Evolutionary conservation across 2,797 vertebrate genomes (phyloP).

Genomic region (Orestias chungarensis): DNA sequence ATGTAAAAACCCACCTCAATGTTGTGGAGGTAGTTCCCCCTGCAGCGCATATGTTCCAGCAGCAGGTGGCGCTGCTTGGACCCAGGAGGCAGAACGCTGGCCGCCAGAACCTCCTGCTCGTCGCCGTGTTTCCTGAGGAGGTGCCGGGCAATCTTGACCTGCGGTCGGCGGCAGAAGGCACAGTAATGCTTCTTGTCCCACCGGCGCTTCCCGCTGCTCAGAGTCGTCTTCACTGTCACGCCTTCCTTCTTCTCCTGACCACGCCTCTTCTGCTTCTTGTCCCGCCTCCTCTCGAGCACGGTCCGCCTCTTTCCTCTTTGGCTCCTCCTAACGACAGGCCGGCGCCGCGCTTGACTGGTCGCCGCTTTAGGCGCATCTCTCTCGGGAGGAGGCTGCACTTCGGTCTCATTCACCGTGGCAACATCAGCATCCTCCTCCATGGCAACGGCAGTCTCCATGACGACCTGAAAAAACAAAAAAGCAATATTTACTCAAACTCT

Average conservation of each 20-base stretch:
- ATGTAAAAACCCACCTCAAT: conserved; percentile 50
- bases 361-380: background rate
- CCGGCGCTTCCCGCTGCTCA: conserved; percentile 41
- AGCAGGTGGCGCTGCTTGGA: conserved; percentile 66
- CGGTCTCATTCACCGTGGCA: conserved; percentile 10
- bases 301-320: conserved; percentile 37
- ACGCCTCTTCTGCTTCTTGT: conserved; percentile 27
- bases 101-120: conserved; percentile 54
- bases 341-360: background rate
- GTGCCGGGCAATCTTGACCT: conserved; percentile 68
- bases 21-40: conserved; percentile 68
- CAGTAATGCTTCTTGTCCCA: conserved; percentile 71
- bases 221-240: conserved; percentile 52
- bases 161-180: conserved; percentile 60
- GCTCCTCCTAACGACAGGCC: background rate
- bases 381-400: background rate
- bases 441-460: conserved; percentile 17
- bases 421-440: background rate
- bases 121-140: conserved; percentile 57
- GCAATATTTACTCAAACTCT: too few relatives aligned
- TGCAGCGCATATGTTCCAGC: conserved; percentile 63
- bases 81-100: conserved; percentile 32
- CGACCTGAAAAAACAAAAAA: conserved; percentile 9
- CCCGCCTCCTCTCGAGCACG: background rate
- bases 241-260: conserved; percentile 48